These are phyloP conservation scores for Stenurella melanura DNA, from an alignment of 2,888 invertebrate genomes.

Conservation along the genomic window DNA sequence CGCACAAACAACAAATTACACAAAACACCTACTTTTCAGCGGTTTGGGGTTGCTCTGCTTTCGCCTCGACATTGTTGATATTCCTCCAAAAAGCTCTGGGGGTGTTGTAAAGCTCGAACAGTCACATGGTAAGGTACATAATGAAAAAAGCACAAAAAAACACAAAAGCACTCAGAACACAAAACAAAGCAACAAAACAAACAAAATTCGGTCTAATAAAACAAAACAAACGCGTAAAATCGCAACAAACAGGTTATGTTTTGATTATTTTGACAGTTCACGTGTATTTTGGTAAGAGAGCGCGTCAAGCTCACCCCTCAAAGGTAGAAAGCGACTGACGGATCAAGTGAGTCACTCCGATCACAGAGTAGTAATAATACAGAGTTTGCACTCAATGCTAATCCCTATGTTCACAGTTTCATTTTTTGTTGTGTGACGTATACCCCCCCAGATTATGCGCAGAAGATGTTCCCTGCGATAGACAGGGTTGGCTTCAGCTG, in stretches of 20 bases:
- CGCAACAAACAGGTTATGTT: conserved; percentile 53
- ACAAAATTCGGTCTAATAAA: conserved; percentile 48
- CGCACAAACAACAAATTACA: conserved; percentile 47
- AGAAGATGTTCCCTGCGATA: no score
- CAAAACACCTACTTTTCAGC: conserved; percentile 88
- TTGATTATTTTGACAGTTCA: conserved; percentile 59
- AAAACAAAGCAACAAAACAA: conserved; percentile 60
- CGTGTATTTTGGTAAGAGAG: conserved; percentile 58
- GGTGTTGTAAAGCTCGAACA: conserved; percentile 51
- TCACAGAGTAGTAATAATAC: no score
- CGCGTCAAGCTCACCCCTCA: conserved; percentile 60
- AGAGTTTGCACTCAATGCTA: no score
- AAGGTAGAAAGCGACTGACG: conserved; percentile 64
- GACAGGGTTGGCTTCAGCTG: no score
- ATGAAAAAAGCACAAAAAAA: conserved; percentile 55
- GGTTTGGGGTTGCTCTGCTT: conserved; percentile 98
- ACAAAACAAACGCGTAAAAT: conserved; percentile 42
- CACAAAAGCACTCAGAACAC: conserved; percentile 59
- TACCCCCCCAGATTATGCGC: no score
- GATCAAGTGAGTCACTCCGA: conserved; percentile 58
- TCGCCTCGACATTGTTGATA: conserved; percentile 87
- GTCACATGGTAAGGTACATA: conserved; percentile 62
- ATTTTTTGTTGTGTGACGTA: no score
- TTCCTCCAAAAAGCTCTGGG: conserved; percentile 76
- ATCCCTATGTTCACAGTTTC: no score